Evolutionary conservation across 2,113 vertebrate species (phyloP).

Genomic region (Phaethornis superciliosus): DNA sequence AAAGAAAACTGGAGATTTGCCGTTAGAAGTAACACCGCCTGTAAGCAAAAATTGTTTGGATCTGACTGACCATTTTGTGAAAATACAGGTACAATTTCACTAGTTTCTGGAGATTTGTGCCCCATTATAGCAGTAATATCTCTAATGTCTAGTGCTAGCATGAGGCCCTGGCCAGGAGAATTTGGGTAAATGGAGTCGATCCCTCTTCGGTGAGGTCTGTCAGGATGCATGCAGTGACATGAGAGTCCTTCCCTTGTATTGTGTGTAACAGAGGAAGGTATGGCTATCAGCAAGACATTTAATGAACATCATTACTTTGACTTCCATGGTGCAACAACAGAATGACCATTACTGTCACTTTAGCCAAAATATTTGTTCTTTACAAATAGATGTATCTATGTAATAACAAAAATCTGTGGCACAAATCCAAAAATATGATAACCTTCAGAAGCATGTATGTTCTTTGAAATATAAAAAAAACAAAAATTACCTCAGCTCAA

Average conservation of each 20-base stretch:
- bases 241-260: background rate
- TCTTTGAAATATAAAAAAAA: background rate
- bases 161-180: background rate
- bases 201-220: background rate
- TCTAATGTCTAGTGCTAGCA: background rate
- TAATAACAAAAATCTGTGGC: background rate
- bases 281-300: background rate
- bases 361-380: background rate
- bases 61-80: background rate
- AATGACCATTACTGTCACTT: background rate
- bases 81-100: background rate
- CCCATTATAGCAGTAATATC: background rate
- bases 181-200: background rate
- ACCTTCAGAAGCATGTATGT: background rate
- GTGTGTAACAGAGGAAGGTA: background rate
- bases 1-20: background rate
- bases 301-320: background rate
- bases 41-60: background rate
- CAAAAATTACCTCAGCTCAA: background rate
- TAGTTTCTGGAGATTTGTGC: background rate
- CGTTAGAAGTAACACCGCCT: background rate
- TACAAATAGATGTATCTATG: background rate
- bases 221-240: background rate
- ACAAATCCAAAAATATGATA: background rate
- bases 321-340: background rate